These are phyloP conservation scores for Melanotaenia parkinsoni DNA, from an alignment of 2,797 vertebrate species.

Conservation along the genomic window DNA sequence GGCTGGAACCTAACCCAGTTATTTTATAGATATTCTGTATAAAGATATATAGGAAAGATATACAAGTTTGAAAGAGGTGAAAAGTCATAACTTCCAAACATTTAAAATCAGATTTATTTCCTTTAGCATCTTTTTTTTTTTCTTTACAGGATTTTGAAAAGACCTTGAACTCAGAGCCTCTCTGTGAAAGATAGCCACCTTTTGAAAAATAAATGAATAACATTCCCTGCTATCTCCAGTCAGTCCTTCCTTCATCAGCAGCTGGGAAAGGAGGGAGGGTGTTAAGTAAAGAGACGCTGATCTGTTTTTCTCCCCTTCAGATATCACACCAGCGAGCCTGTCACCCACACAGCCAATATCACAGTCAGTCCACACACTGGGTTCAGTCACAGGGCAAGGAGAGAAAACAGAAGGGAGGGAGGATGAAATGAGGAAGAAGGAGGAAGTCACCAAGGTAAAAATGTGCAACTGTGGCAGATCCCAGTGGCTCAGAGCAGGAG, in stretches of 20 bases:
- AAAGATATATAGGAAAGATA: too few relatives aligned
- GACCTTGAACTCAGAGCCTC: slow-evolving; percentile 58
- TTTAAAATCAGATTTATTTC: slow-evolving; percentile 13
- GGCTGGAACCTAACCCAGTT: too few relatives aligned
- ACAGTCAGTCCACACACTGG: slow-evolving; percentile 70
- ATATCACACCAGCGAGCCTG: slow-evolving; percentile 75
- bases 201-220: slow-evolving; percentile 71
- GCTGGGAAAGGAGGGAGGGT: slow-evolving; percentile 55
- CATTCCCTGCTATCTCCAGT: slow-evolving; percentile 48
- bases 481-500: slow-evolving; percentile 42
- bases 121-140: slow-evolving; percentile 32
- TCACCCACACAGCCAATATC: slow-evolving; percentile 78
- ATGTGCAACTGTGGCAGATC: slow-evolving; percentile 36
- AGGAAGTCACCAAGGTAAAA: slow-evolving; percentile 49
- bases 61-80: not conserved
- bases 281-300: slow-evolving; percentile 75
- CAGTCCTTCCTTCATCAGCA: slow-evolving; percentile 56
- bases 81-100: slow-evolving; percentile 1
- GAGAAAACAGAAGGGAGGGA: slow-evolving; percentile 40
- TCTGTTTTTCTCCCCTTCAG: slow-evolving; percentile 74
- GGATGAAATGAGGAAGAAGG: slow-evolving; percentile 33
- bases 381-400: slow-evolving; percentile 74
- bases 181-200: slow-evolving; percentile 48
- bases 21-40: too few relatives aligned
- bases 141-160: slow-evolving; percentile 47